Evolutionary conservation across 2,797 vertebrate genomes (phyloP).

Genomic region (Linurgus olivaceus): DNA sequence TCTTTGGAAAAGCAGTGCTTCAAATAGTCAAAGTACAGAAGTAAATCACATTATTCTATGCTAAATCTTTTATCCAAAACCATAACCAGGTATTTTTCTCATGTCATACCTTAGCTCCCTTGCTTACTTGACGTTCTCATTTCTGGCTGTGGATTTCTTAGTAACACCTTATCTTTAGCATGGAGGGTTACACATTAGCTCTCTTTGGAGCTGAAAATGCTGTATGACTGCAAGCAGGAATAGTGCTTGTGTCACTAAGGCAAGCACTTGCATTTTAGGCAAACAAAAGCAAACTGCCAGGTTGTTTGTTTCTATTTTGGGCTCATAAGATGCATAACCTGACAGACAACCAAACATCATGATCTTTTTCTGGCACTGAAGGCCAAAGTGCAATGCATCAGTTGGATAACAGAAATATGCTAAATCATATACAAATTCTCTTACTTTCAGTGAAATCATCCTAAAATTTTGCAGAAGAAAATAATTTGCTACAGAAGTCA

Average conservation of each 20-base stretch:
- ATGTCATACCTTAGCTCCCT: not conserved
- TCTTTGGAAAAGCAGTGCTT: not conserved
- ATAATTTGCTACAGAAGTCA: not conserved
- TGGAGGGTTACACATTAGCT: not conserved
- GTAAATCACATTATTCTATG: not conserved
- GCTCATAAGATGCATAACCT: not conserved
- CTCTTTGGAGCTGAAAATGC: not conserved
- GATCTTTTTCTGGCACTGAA: not conserved
- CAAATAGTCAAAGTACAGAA: not conserved
- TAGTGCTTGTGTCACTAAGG: not conserved
- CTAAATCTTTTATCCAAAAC: not conserved
- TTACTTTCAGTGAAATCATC: not conserved
- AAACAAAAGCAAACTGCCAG: not conserved
- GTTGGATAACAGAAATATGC: not conserved
- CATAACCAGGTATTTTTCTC: not conserved
- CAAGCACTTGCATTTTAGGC: not conserved
- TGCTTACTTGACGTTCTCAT: not conserved
- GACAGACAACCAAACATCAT: not conserved
- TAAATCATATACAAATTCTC: not conserved
- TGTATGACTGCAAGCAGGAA: slow-evolving; percentile 1
- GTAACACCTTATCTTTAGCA: slow-evolving; percentile 4
- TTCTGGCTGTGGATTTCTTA: not conserved
- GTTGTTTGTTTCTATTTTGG: slow-evolving; percentile 28
- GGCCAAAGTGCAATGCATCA: not conserved
- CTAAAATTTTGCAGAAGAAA: not conserved